Evolutionary conservation across 2,888 invertebrate species (phyloP).

Genomic region (Clostera curtula): DNA sequence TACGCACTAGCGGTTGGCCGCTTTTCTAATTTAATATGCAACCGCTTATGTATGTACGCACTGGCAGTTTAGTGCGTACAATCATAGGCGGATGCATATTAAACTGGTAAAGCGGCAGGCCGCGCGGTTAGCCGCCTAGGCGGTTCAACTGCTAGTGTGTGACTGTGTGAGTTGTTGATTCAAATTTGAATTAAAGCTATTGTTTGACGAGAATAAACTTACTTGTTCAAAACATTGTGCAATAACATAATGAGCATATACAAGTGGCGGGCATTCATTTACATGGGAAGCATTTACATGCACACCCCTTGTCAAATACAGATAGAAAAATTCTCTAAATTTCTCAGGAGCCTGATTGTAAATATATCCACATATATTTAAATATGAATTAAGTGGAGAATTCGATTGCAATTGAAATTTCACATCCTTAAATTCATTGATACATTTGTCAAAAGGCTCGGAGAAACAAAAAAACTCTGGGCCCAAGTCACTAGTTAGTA

Average conservation of each 20-base stretch:
- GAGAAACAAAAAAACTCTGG: conserved; percentile 54
- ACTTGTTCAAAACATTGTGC: conserved; percentile 49
- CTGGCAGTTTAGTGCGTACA: too few relatives aligned
- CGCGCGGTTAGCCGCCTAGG: too few relatives aligned
- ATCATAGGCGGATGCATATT: too few relatives aligned
- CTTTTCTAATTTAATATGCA: too few relatives aligned
- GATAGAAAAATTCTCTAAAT: conserved; percentile 51
- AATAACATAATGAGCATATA: conserved; percentile 54
- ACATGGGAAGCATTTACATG: conserved; percentile 46
- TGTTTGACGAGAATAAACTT: conserved; percentile 28
- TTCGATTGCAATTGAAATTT: conserved; percentile 39
- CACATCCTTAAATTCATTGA: conserved; percentile 39
- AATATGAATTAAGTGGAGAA: conserved; percentile 54
- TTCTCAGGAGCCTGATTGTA: conserved; percentile 44
- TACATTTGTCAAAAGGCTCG: conserved; percentile 38
- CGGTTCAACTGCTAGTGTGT: too few relatives aligned
- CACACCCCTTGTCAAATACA: conserved; percentile 55
- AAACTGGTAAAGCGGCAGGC: too few relatives aligned
- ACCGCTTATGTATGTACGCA: too few relatives aligned
- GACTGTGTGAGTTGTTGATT: too few relatives aligned
- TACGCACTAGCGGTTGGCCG: too few relatives aligned
- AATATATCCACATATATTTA: conserved; percentile 62
- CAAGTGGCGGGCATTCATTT: conserved; percentile 62
- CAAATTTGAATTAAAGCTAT: too few relatives aligned
- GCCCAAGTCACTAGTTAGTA: conserved; percentile 52